Evolutionary conservation across 2,888 invertebrate species (phyloP).

Genomic region (Troides oblongomaculatus): DNA sequence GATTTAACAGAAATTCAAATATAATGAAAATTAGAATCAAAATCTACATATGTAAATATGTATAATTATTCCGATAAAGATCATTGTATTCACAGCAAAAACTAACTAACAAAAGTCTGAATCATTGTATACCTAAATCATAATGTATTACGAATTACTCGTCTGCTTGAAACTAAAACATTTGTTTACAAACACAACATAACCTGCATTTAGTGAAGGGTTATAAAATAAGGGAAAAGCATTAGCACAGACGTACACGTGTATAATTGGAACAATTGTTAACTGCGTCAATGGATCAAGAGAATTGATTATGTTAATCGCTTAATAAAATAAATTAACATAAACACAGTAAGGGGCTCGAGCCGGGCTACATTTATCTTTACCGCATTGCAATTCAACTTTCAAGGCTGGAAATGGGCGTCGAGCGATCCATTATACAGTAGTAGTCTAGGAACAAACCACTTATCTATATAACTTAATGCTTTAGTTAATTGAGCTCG

Average conservation of each 20-base stretch:
- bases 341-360: slow-evolving; percentile 43
- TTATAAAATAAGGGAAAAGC: background rate
- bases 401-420: slow-evolving; percentile 54
- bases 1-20: too few relatives aligned
- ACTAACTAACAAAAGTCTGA: too few relatives aligned
- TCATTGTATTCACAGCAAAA: too few relatives aligned
- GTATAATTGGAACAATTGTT: slow-evolving; percentile 22
- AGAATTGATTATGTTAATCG: slow-evolving; percentile 47
- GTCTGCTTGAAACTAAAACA: too few relatives aligned
- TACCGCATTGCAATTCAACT: slow-evolving; percentile 50
- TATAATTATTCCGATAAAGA: too few relatives aligned
- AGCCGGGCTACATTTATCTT: slow-evolving; percentile 50
- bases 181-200: too few relatives aligned
- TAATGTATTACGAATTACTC: too few relatives aligned
- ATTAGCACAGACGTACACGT: slow-evolving; percentile 11
- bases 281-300: slow-evolving; percentile 24
- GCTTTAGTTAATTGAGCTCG: slow-evolving; percentile 23
- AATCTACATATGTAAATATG: too few relatives aligned
- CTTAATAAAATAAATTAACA: slow-evolving; percentile 60
- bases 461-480: slow-evolving; percentile 27
- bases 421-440: slow-evolving; percentile 43
- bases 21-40: too few relatives aligned
- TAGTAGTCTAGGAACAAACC: slow-evolving; percentile 31
- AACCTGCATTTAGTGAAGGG: too few relatives aligned
- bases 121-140: too few relatives aligned